Base-by-base conservation (phyloP, 2,888 invertebrate species). In the Yponomeuta sedellus region DNA sequence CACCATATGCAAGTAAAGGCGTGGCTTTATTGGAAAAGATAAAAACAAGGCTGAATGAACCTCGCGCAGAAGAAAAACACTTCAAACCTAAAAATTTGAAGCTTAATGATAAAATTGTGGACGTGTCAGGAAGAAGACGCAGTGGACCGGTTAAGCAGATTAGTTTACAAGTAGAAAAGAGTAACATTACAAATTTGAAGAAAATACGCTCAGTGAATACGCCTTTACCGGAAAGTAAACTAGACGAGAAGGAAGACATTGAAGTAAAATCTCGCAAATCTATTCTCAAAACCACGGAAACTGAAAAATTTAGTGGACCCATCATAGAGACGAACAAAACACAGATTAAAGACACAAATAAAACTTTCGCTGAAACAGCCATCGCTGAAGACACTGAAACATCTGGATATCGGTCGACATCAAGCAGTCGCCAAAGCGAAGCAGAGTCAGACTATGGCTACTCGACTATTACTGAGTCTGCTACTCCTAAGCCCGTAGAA, bases 371-470 rank as follows among this genome's bases (percentile, higher is more conserved):
- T 12, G 44, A 19, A 10, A 20, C 76, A 64, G 71, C 73, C 57
- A 73, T 78, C 68, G 75, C 81, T 20, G 91, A 88, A 66, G 91
- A 90, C 67, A 88, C 91, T 19, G 91, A 91, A 73, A 91, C 89
- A 52, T 93, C 93, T 2, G 93, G 93, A 0, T 93, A 93, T 70
- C 85, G 91, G 72, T 92, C 93, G 0, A 89, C 83, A 69, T 82
- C 86, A 10, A 87, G 90, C 70, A 86, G 88, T 71, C 82, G 86
- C 20, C 84, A 85, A 65, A 91, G 89, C 77, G 92, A 91, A 73
- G 86, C 86, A n/a, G 93, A 93, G 72, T 93, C 92, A 20, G 94
- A 93, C 72, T 93, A 93, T 72, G 92, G 92, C 25, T 94, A 94
- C 76, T 89, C 93, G 0, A 94, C 93, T 11, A 93, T 94, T 67